These are phyloP conservation scores for Digitonthophagus gazella DNA, from an alignment of 2,888 invertebrate genomes.

Conservation along the genomic window DNA sequence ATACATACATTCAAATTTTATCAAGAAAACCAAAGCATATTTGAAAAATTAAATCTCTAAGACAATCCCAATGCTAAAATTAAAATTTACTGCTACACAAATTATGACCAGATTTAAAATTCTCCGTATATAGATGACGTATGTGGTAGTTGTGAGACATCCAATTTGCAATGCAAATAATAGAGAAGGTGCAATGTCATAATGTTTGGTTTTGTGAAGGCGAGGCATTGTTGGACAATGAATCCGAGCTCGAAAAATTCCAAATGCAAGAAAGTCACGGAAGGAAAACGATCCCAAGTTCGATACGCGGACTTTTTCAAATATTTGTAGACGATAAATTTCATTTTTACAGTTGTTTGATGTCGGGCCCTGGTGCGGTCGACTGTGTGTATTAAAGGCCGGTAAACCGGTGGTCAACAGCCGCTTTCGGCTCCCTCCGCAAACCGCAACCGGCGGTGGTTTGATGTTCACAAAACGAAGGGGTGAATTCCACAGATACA, in stretches of 20 bases:
- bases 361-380: background rate
- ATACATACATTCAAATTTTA: too few species aligned
- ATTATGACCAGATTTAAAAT: background rate
- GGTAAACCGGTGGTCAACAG: background rate
- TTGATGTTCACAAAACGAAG: conserved; percentile 6
- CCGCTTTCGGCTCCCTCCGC: conserved; percentile 1
- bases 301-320: conserved; percentile 2
- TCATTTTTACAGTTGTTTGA: conserved; percentile 11
- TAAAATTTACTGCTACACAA: too few species aligned
- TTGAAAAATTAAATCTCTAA: too few species aligned
- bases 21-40: too few species aligned
- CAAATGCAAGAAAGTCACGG: background rate
- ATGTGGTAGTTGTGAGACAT: background rate
- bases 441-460: conserved; percentile 3
- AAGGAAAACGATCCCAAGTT: background rate
- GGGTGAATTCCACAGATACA: conserved; percentile 41
- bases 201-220: background rate
- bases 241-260: background rate
- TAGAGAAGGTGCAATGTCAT: background rate
- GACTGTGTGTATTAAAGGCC: background rate
- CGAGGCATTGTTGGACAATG: background rate
- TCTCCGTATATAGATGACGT: background rate
- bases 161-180: background rate
- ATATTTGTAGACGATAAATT: conserved; percentile 16
- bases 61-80: too few species aligned